Evolutionary conservation across 2,888 invertebrate species (phyloP).

Genomic region (Subacronicta megacephala): DNA sequence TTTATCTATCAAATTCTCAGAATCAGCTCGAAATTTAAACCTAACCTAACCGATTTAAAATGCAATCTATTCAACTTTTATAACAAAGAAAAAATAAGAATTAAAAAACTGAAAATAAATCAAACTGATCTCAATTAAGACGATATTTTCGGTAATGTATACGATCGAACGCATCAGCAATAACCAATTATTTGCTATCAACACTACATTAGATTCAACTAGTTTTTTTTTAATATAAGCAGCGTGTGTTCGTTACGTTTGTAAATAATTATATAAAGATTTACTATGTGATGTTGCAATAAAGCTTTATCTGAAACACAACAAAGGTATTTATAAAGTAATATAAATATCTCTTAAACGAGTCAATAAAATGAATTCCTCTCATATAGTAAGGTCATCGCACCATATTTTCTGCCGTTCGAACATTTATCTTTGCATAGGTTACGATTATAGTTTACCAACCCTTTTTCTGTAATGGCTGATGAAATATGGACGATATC

Average conservation of each 20-base stretch:
- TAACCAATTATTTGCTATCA: not conserved
- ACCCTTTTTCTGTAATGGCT: slow-evolving; percentile 5
- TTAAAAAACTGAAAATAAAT: too few relatives aligned
- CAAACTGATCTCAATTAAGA: too few relatives aligned
- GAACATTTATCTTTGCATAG: slow-evolving; percentile 17
- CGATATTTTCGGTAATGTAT: too few relatives aligned
- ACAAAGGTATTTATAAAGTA: slow-evolving; percentile 39
- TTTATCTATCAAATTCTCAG: too few relatives aligned
- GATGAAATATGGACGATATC: slow-evolving; percentile 8
- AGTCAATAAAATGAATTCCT: slow-evolving; percentile 30
- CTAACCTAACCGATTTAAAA: too few relatives aligned
- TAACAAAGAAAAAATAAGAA: too few relatives aligned
- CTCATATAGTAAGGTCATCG: slow-evolving; percentile 34
- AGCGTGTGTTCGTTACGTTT: slow-evolving; percentile 2
- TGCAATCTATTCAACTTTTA: too few relatives aligned
- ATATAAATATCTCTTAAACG: slow-evolving; percentile 37
- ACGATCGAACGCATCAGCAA: too few relatives aligned
- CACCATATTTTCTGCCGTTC: slow-evolving; percentile 24
- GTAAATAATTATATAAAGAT: slow-evolving; percentile 32
- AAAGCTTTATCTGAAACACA: slow-evolving; percentile 38
- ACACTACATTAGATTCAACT: slow-evolving; percentile 10
- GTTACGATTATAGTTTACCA: slow-evolving; percentile 4
- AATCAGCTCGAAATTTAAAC: too few relatives aligned
- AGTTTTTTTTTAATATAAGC: slow-evolving; percentile 11
- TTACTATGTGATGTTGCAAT: slow-evolving; percentile 25